phyloP scores from a whole-genome alignment of 2,113 vertebrate species.

The Pangasianodon hypophthalmus region DNA sequence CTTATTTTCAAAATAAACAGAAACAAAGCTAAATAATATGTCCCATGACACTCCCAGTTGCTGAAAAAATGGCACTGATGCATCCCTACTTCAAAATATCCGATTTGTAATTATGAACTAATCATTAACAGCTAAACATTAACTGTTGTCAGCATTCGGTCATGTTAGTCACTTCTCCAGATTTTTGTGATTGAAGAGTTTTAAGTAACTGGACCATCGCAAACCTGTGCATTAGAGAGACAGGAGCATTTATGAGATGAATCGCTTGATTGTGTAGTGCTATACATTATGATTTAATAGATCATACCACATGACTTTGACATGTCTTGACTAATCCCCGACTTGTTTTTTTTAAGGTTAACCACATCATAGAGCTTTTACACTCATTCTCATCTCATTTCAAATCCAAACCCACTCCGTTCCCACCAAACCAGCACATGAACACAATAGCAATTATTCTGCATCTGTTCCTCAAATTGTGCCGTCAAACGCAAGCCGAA shows the following conservation, averaged over 20 bases:
- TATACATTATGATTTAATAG: background rate
- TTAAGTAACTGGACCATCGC: background rate
- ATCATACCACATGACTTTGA: background rate
- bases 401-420: background rate
- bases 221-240: background rate
- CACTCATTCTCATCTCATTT: slow-evolving; percentile 9
- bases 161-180: background rate
- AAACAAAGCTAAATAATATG: background rate
- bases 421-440: slow-evolving; percentile 14
- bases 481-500: slow-evolving; percentile 41
- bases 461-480: slow-evolving; percentile 35
- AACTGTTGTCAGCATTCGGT: too few relatives aligned
- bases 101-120: background rate
- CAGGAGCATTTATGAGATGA: background rate
- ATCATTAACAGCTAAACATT: background rate
- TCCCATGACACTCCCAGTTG: background rate
- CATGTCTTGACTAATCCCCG: background rate
- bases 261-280: background rate
- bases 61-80: background rate
- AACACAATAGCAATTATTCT: slow-evolving; percentile 20
- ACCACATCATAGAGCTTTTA: background rate
- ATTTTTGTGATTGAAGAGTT: background rate
- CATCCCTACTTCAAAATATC: background rate
- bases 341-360: background rate
- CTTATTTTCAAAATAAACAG: background rate